Evolutionary conservation across 2,888 invertebrate species (phyloP).

Genomic region (Polydrusus cervinus): DNA sequence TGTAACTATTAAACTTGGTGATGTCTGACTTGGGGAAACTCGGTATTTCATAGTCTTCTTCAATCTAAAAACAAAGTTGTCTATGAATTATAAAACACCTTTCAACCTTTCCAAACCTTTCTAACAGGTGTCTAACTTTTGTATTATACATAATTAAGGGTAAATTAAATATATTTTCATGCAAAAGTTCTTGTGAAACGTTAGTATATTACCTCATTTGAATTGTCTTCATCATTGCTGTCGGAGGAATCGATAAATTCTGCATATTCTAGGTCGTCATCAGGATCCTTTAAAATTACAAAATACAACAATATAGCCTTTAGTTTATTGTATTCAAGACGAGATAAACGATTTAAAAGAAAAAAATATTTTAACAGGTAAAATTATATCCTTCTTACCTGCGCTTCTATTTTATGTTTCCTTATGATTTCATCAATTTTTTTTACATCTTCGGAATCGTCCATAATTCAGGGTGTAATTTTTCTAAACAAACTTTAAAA

Average conservation of each 20-base stretch:
- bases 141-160: no score
- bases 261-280: slow-evolving; percentile 40
- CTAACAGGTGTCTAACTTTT: no score
- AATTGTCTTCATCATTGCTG: slow-evolving; percentile 19
- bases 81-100: no score
- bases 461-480: slow-evolving; percentile 30
- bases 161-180: no score
- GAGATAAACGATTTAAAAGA: neutral
- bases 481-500: neutral
- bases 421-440: slow-evolving; percentile 40
- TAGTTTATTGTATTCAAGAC: no score
- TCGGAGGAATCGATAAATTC: slow-evolving; percentile 39
- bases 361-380: no score
- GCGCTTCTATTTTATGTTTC: slow-evolving; percentile 37
- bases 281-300: slow-evolving; percentile 22
- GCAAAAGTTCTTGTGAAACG: no score
- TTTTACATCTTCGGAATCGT: slow-evolving; percentile 37
- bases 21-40: slow-evolving; percentile 20
- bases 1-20: slow-evolving; percentile 32
- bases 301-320: no score
- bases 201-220: slow-evolving; percentile 21
- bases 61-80: slow-evolving; percentile 21
- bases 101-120: no score
- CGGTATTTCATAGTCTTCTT: slow-evolving; percentile 43
- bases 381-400: no score